These are phyloP conservation scores for Tragopan temminckii DNA, from an alignment of 2,797 vertebrate genomes.

Conservation along the genomic window DNA sequence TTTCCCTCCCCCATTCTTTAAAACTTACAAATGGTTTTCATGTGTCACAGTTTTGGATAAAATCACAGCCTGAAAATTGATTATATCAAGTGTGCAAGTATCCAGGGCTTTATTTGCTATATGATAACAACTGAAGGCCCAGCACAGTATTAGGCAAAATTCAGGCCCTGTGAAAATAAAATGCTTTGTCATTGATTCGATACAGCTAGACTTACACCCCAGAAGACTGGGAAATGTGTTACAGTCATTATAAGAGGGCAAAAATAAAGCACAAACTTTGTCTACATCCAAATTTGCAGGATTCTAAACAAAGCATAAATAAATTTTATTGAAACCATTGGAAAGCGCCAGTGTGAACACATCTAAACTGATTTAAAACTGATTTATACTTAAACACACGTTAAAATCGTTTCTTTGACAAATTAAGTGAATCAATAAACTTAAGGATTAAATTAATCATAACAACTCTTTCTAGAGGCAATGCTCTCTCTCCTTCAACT, in stretches of 20 bases:
- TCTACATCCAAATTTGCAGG: neutral
- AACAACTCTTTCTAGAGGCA: constrained; percentile 25
- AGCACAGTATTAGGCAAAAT: constrained; percentile 9
- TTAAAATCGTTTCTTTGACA: constrained; percentile 19
- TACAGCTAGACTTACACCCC: neutral
- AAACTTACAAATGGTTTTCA: neutral
- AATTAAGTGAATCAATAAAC: constrained; percentile 40
- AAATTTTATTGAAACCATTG: neutral
- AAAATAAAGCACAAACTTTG: neutral
- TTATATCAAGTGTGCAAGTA: constrained; percentile 13
- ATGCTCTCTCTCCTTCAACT: neutral
- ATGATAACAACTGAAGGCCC: neutral
- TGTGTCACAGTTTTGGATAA: constrained; percentile 13
- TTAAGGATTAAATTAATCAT: constrained; percentile 40
- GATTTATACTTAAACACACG: constrained; percentile 11
- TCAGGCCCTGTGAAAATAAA: constrained; percentile 21
- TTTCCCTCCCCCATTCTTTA: neutral
- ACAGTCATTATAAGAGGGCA: neutral
- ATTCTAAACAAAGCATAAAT: constrained; percentile 1
- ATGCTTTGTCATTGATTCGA: neutral
- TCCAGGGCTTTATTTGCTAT: neutral
- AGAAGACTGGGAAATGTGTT: neutral
- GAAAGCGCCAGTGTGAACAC: neutral
- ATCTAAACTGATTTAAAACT: neutral
- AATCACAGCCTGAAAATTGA: constrained; percentile 39